Base-by-base conservation (phyloP, 2,888 invertebrate species). In the Epistrophe grossulariae region DNA sequence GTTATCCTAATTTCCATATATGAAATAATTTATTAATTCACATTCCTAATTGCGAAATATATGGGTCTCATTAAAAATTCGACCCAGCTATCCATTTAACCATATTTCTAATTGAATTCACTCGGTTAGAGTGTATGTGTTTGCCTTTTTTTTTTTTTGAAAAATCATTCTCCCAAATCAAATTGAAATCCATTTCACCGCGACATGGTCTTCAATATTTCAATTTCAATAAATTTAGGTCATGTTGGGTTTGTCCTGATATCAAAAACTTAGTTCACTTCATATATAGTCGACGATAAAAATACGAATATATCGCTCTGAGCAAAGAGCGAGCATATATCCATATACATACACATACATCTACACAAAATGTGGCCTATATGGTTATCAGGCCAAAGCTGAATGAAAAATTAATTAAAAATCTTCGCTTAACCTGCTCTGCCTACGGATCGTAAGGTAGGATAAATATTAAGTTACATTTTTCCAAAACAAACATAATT, bases 201-300 rank as follows among this genome's bases (percentile, higher is more conserved):
- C 83, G 28, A 15, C 45, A 59, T 35, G 38, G 43, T 55, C 43
- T 62, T 71, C 59, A 45, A 72, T 59, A 77, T 72, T 76, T 68
- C 57, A 72, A 77, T 80, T 60, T 48, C 35, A 10, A 45, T 6
- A 59, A 60, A 80, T 84, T 60, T 62, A 48, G 84, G 84, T 80
- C 80, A 84, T 80, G 68, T 77, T 84, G 80, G 72, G 60, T 77
- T 77, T 60, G 80, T 72, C 45, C 19, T 31, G 50, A 64, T 72
- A 72, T 66, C 52, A 72, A 31, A 31, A n/a, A 55, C 45, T 79
- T 52, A 59, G 66, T 71, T 71, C 15, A 43, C 38, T 31, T 43
- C 38, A 31, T 6, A 28, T 5, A 6, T 31, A 31, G 24, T 3
- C 24, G 24, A 24, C 24, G 24, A 24, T 3, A 24, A 24, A 24